Conservation (phyloP, 1,140 invertebrate species). For the Campoletis sonorensis region DNA sequence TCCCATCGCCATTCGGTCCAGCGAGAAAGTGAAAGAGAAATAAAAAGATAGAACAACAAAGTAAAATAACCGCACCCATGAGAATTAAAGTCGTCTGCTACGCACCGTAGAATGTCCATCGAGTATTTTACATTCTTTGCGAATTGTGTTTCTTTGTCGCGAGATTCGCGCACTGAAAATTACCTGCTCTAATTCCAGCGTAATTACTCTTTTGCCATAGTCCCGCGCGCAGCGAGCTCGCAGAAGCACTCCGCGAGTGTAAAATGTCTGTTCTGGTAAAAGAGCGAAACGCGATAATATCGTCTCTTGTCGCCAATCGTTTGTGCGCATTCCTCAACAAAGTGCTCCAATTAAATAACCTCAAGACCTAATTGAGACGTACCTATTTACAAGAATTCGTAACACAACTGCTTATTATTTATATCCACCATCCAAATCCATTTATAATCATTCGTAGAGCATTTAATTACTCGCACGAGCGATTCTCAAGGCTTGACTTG, state of each 20-base stretch:
- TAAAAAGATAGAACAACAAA: neutral
- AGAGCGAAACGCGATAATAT: neutral
- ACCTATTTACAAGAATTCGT: constrained; percentile 65
- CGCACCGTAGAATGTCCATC: constrained; percentile 35
- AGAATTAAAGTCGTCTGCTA: constrained; percentile 1
- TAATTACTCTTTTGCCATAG: constrained; percentile 69
- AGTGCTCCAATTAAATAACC: constrained; percentile 67
- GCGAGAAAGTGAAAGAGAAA: no score
- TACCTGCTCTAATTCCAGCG: constrained; percentile 67
- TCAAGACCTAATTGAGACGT: constrained; percentile 72
- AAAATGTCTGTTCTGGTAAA: constrained; percentile 11
- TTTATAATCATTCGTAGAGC: constrained; percentile 65
- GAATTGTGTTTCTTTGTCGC: constrained; percentile 59
- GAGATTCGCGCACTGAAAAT: constrained; percentile 66
- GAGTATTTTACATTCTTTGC: constrained; percentile 58
- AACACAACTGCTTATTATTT: constrained; percentile 62
- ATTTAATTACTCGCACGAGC: constrained; percentile 63
- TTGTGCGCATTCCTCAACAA: constrained; percentile 63
- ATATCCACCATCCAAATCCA: constrained; percentile 58
- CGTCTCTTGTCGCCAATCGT: constrained; percentile 21
- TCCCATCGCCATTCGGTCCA: neutral
- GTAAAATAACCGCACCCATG: constrained; percentile 36
- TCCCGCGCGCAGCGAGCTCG: constrained; percentile 24
- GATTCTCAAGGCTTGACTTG: neutral
- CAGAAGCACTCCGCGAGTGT: constrained; percentile 7